A percentile compares a stretch with the other conserved stretches of the same genome.
Evolutionary conservation across 2,888 invertebrate species (phyloP).

Genomic region (Drosophila macrospina): DNA sequence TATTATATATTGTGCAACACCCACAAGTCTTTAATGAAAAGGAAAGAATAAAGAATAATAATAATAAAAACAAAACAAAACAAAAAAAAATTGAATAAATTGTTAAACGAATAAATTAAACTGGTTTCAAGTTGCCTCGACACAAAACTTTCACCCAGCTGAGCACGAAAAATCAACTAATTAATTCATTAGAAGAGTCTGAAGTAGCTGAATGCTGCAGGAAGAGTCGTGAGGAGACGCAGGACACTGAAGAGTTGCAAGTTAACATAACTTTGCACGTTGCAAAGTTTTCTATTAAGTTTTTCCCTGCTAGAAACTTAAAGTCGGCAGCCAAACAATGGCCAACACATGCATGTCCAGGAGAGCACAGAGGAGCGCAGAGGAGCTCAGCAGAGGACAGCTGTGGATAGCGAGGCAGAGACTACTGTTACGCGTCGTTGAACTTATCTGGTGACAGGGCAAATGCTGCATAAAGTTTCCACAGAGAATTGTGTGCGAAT

Average conservation of each 20-base stretch:
- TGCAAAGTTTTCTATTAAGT: slow-evolving; percentile 65
- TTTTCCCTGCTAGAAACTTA: slow-evolving; percentile 63
- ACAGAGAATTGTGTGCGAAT: slow-evolving; percentile 73
- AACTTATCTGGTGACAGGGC: slow-evolving; percentile 79
- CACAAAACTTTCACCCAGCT: slow-evolving; percentile 32
- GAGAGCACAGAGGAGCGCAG: neutral
- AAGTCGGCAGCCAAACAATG: slow-evolving; percentile 65
- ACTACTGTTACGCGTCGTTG: slow-evolving; percentile 57
- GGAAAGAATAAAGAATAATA: slow-evolving; percentile 35
- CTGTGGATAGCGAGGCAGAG: slow-evolving; percentile 7
- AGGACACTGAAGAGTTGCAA: slow-evolving; percentile 26
- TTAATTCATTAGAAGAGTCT: slow-evolving; percentile 69
- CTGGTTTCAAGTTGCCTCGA: slow-evolving; percentile 23
- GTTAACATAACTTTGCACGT: slow-evolving; percentile 61
- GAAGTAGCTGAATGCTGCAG: no score
- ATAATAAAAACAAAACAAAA: slow-evolving; percentile 47
- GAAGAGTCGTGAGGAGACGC: neutral
- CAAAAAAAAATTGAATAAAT: slow-evolving; percentile 51
- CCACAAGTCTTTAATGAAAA: slow-evolving; percentile 46
- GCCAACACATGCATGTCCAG: slow-evolving; percentile 54
- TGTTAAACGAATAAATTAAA: slow-evolving; percentile 48
- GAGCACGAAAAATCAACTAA: slow-evolving; percentile 65
- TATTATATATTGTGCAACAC: slow-evolving; percentile 42
- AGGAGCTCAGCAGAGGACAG: neutral
- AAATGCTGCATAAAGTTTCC: slow-evolving; percentile 76